Conservation (phyloP, 1,140 invertebrate species). For the Eulimnadia texana region DNA sequence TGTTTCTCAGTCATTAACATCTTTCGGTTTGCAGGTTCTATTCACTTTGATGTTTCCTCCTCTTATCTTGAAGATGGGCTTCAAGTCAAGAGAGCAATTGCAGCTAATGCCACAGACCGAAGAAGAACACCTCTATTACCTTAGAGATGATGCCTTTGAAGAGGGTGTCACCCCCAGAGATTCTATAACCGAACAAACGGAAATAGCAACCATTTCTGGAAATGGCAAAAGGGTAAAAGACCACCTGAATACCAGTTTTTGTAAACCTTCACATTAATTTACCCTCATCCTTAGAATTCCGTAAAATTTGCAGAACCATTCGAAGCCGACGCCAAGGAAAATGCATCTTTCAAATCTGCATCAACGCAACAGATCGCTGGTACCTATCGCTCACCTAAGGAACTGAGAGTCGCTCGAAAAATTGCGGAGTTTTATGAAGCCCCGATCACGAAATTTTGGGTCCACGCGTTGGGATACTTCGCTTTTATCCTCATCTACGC, state of each 20-base stretch:
- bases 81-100: conserved; percentile 89
- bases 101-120: conserved; percentile 92
- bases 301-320: neutral
- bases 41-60: conserved; percentile 74
- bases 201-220: too few species aligned
- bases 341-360: neutral
- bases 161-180: neutral
- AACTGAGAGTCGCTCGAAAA: conserved; percentile 22
- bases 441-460: conserved; percentile 44
- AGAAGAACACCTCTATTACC: conserved; percentile 61
- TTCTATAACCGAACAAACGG: neutral
- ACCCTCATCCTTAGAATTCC: neutral
- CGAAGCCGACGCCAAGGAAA: neutral
- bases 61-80: conserved; percentile 78
- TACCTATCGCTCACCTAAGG: neutral
- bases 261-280: too few species aligned
- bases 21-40: conserved; percentile 61
- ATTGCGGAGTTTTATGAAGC: conserved; percentile 42
- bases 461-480: conserved; percentile 49
- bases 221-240: too few species aligned
- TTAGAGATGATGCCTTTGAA: conserved; percentile 2
- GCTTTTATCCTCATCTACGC: conserved; percentile 81
- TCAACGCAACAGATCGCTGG: neutral
- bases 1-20: neutral
- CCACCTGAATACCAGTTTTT: too few species aligned